Evolutionary conservation across 2,113 vertebrate species (phyloP).

Genomic region (Cyprinodon variegatus): DNA sequence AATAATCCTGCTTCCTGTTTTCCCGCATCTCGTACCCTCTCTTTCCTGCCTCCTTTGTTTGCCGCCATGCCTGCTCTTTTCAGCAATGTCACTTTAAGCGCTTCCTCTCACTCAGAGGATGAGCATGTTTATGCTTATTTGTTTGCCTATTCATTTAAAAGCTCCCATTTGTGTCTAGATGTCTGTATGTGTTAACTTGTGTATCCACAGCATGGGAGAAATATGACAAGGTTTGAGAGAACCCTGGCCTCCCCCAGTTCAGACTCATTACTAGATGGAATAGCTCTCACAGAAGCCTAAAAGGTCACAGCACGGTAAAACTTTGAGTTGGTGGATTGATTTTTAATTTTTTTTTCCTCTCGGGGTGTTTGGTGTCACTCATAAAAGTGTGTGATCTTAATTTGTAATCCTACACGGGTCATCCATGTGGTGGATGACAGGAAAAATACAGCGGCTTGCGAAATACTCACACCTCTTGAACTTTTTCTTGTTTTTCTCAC

Average conservation of each 20-base stretch:
- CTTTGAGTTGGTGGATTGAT: constrained; percentile 14
- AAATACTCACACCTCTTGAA: not conserved
- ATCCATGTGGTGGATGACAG: constrained; percentile 6
- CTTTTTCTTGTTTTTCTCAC: not conserved
- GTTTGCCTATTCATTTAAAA: not conserved
- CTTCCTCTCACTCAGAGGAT: not conserved
- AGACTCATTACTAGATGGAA: constrained; percentile 90
- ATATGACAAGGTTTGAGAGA: constrained; percentile 78
- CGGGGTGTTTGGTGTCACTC: constrained; percentile 15
- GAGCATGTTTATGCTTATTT: constrained; percentile 30
- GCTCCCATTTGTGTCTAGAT: constrained; percentile 16
- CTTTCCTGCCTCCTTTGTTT: constrained; percentile 14
- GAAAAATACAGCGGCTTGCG: not conserved
- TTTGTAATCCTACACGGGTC: constrained; percentile 19
- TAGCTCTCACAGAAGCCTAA: constrained; percentile 83
- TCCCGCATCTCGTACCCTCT: not conserved
- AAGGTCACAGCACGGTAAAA: constrained; percentile 85
- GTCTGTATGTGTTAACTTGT: constrained; percentile 34
- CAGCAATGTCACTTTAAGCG: not conserved
- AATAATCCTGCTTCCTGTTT: not conserved
- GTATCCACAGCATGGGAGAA: constrained; percentile 86
- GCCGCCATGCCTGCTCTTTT: not conserved
- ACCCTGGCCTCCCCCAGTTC: constrained; percentile 77
- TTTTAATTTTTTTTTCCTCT: not conserved
- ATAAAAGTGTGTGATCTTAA: not conserved